Conservation (phyloP, 2,888 invertebrate genomes). For the Leucophenga maculata region DNA sequence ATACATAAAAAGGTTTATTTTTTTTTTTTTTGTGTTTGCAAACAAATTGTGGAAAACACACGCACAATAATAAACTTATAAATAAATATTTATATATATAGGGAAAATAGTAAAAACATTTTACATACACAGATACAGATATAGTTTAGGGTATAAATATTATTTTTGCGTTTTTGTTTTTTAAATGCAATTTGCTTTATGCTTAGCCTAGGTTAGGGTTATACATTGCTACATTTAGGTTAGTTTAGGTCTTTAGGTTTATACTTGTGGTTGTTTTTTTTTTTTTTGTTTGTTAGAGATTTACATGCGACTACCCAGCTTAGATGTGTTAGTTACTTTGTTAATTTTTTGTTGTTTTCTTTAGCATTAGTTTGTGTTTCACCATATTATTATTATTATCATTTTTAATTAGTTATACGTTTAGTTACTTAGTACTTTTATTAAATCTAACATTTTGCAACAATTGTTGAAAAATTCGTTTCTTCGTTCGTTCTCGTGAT, state of each 20-base stretch:
- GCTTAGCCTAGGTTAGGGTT: slow-evolving; percentile 26
- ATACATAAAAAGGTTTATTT: slow-evolving; percentile 49
- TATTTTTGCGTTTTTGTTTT: slow-evolving; percentile 49
- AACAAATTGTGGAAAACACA: slow-evolving; percentile 43
- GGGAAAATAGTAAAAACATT: slow-evolving; percentile 62
- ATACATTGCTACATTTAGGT: slow-evolving; percentile 36
- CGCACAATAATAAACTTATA: slow-evolving; percentile 38
- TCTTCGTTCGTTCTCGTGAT: slow-evolving; percentile 45
- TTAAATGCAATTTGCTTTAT: slow-evolving; percentile 54
- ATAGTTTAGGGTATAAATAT: slow-evolving; percentile 42
- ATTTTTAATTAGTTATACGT: slow-evolving; percentile 41
- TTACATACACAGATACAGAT: slow-evolving; percentile 59
- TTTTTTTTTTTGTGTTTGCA: slow-evolving; percentile 17
- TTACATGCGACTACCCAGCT: slow-evolving; percentile 73
- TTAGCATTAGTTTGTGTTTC: slow-evolving; percentile 54
- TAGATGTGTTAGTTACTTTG: slow-evolving; percentile 69
- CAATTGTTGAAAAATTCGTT: slow-evolving; percentile 64
- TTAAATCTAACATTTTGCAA: slow-evolving; percentile 62
- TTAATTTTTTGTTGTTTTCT: slow-evolving; percentile 39
- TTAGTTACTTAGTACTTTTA: slow-evolving; percentile 51
- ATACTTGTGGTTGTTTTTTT: slow-evolving; percentile 42
- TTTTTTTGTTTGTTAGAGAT: slow-evolving; percentile 63
- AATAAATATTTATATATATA: slow-evolving; percentile 49
- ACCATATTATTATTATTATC: slow-evolving; percentile 53
- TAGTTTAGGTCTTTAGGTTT: slow-evolving; percentile 46